Base-by-base conservation (phyloP, 92 coral and sea anemone species). In the Scolanthus callimorphus region DNA sequence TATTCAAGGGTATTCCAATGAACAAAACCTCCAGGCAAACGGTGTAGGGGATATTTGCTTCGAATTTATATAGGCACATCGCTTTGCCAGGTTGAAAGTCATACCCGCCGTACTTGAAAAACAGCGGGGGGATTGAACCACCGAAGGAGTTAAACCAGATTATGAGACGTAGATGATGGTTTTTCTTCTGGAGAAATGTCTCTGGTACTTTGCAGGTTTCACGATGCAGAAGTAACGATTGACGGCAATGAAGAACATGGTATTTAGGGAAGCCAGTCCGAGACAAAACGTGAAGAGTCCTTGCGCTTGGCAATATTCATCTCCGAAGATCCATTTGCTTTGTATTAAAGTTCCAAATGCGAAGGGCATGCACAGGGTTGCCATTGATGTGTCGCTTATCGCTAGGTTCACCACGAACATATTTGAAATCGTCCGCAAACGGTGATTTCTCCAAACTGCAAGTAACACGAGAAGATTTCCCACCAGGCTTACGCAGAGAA, bases 61-160 rank as follows among this genome's bases (percentile, higher is more conserved):
- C 77, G 46, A 80, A 80, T 13, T 60, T 53, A 11, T 73, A 65
- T 11, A 80, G 60, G 25, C 86, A 80, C 71, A 80, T 60, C 27
- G 86, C 86, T 74, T 73, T 80, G 17, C 86, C 86, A 13, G 86
- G 86, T 34, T 80, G 86, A 34, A 80, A 80, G 9, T 58, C 44
- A 62, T 59, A 80, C 51, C 69, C 71, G 2, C 57, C 72, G 3
- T 43, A 31, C 9, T 24, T 34, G 50, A 67, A 65, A 46, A 81
- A 74, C 11, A 67, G 70, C 1, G 87, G 87, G 4, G 82, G 87
- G 13, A 74, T 21, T 0, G 87, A 61, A 23, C 72, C 82, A 28
- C 61, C 41, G 1, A 74, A 46, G n/a, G 77, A 69, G 6, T 63
- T 48, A 17, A 29, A 46, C 87, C 87, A 81, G 3, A 69, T 62